phyloP scores from a whole-genome alignment of 2,113 vertebrate genomes.

The Prolemur simus region DNA sequence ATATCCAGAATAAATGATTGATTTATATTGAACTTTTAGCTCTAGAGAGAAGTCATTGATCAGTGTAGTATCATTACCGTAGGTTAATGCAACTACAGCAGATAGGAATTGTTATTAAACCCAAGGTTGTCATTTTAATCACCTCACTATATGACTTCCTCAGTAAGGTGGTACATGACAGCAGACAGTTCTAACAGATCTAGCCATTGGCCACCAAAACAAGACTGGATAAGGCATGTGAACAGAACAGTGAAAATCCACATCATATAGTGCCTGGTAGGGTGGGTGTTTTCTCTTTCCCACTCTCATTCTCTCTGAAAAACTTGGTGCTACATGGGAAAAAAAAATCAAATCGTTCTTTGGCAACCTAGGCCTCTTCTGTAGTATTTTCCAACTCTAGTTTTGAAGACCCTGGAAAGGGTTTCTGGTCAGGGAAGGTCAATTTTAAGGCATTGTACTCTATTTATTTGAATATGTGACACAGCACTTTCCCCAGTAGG shows the following conservation, averaged over 20 bases:
- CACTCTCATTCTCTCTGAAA: neutral
- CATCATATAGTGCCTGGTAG: accelerated
- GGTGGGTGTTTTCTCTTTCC: neutral
- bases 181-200: neutral
- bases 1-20: constrained; percentile 32
- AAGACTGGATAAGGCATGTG: neutral
- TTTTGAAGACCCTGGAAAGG: neutral
- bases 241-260: neutral
- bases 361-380: neutral
- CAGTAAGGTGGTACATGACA: neutral
- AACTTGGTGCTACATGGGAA: neutral
- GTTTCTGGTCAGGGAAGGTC: neutral
- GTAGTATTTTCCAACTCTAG: neutral
- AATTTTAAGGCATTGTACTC: neutral
- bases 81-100: neutral
- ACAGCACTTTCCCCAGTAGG: neutral
- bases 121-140: neutral
- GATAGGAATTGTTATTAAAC: neutral
- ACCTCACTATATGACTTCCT: neutral
- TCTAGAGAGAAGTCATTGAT: neutral
- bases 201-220: neutral
- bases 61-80: neutral
- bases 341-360: neutral
- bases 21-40: constrained; percentile 47
- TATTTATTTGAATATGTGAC: neutral